Conservation (phyloP, 2,888 invertebrate species). For the Nineta flava region DNA sequence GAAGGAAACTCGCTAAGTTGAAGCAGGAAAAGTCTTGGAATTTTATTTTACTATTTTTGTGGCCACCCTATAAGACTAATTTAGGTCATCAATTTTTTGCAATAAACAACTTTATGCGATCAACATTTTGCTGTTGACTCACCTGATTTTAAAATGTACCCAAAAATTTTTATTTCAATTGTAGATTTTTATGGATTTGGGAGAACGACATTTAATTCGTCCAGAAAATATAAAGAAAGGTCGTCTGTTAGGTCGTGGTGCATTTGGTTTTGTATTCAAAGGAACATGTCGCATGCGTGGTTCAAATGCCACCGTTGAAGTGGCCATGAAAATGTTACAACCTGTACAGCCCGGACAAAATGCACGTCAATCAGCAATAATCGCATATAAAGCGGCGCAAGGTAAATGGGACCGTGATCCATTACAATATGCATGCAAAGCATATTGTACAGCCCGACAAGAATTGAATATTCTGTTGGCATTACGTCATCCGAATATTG, state of each 20-base stretch:
- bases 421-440: slow-evolving; percentile 81
- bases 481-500: slow-evolving; percentile 80
- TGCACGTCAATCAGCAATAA: slow-evolving; percentile 45
- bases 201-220: slow-evolving; percentile 62
- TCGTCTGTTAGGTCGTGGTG: slow-evolving; percentile 78
- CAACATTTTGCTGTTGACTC: no score
- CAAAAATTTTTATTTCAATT: slow-evolving; percentile 9
- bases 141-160: no score
- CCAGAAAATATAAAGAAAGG: slow-evolving; percentile 67
- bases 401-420: slow-evolving; percentile 93
- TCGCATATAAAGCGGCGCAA: slow-evolving; percentile 33
- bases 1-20: no score
- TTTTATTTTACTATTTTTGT: no score
- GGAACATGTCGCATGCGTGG: slow-evolving; percentile 50
- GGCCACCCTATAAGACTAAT: no score
- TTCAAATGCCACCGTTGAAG: slow-evolving; percentile 41
- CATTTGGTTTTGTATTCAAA: slow-evolving; percentile 92
- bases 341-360: slow-evolving; percentile 75
- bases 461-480: slow-evolving; percentile 78
- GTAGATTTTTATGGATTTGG: slow-evolving; percentile 74
- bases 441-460: slow-evolving; percentile 91
- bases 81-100: no score
- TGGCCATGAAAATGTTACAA: slow-evolving; percentile 92
- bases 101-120: no score
- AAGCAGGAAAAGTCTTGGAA: no score